A percentile compares a stretch with the other conserved stretches of the same genome.
phyloP scores from a whole-genome alignment of 2,113 vertebrate species.

The Onychorhynchus coronatus region DNA sequence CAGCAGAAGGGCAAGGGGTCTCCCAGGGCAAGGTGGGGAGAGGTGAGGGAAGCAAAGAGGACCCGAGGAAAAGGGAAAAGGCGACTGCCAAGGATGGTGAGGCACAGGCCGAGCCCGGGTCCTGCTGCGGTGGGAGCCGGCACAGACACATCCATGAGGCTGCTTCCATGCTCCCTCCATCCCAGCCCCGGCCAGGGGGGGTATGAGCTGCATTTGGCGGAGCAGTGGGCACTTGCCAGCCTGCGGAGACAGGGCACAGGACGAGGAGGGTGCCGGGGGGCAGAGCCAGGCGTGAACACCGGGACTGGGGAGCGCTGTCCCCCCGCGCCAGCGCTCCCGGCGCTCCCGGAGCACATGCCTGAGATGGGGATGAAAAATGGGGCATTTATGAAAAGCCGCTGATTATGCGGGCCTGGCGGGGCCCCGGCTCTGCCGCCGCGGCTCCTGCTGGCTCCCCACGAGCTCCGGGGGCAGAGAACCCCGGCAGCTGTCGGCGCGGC shows the following conservation, averaged over 20 bases:
- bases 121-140: fast-evolving
- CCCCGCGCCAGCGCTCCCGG: not conserved
- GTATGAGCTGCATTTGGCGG: fast-evolving
- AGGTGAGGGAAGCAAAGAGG: not conserved
- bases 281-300: not conserved
- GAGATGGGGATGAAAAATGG: constrained; percentile 73
- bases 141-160: fast-evolving
- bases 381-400: constrained; percentile 74
- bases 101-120: fast-evolving
- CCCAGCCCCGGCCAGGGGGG: not conserved
- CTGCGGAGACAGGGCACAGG: not conserved
- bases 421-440: constrained; percentile 62
- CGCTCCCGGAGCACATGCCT: constrained; percentile 23
- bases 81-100: not conserved
- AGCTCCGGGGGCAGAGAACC: constrained; percentile 66
- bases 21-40: not conserved
- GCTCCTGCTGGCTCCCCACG: constrained; percentile 75
- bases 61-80: not conserved
- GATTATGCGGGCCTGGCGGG: constrained; percentile 76
- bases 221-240: not conserved
- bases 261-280: not conserved
- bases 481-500: constrained; percentile 82
- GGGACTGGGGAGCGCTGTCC: constrained; percentile 15
- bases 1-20: not conserved
- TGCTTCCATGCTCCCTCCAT: fast-evolving